Conservation (phyloP, 2,797 vertebrate genomes). For the Peromyscus attwateri region DNA sequence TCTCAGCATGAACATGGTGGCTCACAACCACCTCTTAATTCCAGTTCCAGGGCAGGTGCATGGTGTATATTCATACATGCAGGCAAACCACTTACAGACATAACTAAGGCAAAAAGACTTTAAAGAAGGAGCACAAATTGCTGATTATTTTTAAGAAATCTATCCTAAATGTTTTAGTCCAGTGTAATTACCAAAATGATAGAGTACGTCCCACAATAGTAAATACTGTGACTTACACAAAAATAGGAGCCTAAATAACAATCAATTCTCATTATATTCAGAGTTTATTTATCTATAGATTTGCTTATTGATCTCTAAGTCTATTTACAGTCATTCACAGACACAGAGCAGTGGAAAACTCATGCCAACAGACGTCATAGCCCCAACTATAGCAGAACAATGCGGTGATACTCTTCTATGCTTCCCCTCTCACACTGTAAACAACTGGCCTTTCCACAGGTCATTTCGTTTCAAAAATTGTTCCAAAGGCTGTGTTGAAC, state of each 20-base stretch:
- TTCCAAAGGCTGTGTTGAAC: slow-evolving; percentile 11
- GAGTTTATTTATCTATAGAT: neutral
- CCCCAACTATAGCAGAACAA: neutral
- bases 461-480: neutral
- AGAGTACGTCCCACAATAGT: neutral
- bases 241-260: neutral
- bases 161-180: slow-evolving; percentile 50
- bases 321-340: neutral
- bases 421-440: neutral
- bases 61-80: neutral
- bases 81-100: neutral
- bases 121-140: neutral
- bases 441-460: neutral
- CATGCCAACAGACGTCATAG: neutral
- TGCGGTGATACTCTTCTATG: neutral
- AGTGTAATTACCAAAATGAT: slow-evolving; percentile 37
- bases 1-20: neutral
- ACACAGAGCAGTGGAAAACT: neutral
- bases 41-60: neutral
- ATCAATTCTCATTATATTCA: slow-evolving; percentile 34
- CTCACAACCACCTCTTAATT: neutral
- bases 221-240: slow-evolving; percentile 18
- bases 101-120: neutral
- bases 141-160: slow-evolving; percentile 17
- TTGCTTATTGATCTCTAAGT: neutral